These are phyloP conservation scores for Paedocypris sp. DNA, from an alignment of 2,113 vertebrate genomes.

Conservation along the genomic window DNA sequence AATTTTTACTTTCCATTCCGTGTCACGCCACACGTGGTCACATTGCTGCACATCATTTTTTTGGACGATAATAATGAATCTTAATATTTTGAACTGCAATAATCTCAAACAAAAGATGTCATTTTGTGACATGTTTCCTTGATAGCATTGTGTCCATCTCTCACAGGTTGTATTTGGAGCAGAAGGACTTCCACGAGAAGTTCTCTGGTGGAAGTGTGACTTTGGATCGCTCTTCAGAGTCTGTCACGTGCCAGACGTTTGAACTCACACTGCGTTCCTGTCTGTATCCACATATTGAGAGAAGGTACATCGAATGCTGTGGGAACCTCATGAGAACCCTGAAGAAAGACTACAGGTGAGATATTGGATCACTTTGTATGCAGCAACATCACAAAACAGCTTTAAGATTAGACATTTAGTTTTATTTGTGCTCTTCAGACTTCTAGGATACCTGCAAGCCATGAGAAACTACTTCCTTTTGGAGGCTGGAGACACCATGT, in stretches of 20 bases:
- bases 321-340: conserved; percentile 92
- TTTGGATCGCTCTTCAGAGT: conserved; percentile 88
- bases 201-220: conserved; percentile 79
- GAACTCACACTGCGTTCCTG: conserved; percentile 88
- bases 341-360: conserved; percentile 88
- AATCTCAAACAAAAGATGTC: too few species aligned
- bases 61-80: too few species aligned
- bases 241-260: conserved; percentile 92
- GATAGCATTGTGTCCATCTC: neutral
- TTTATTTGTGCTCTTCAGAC: conserved; percentile 48
- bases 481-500: conserved; percentile 98
- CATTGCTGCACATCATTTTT: too few species aligned
- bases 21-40: too few species aligned
- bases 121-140: too few species aligned
- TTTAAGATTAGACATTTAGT: neutral
- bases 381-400: neutral
- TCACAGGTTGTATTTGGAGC: conserved; percentile 82
- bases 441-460: conserved; percentile 89
- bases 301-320: conserved; percentile 88
- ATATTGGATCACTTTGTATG: neutral
- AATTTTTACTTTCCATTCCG: too few species aligned
- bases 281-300: conserved; percentile 90
- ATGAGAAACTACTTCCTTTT: conserved; percentile 98
- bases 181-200: conserved; percentile 84
- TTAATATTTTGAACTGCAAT: too few species aligned